A percentile compares a stretch with the other conserved stretches of the same genome.
These are phyloP conservation scores for Diploptera punctata DNA, from an alignment of 2,888 invertebrate species.

Conservation along the genomic window DNA sequence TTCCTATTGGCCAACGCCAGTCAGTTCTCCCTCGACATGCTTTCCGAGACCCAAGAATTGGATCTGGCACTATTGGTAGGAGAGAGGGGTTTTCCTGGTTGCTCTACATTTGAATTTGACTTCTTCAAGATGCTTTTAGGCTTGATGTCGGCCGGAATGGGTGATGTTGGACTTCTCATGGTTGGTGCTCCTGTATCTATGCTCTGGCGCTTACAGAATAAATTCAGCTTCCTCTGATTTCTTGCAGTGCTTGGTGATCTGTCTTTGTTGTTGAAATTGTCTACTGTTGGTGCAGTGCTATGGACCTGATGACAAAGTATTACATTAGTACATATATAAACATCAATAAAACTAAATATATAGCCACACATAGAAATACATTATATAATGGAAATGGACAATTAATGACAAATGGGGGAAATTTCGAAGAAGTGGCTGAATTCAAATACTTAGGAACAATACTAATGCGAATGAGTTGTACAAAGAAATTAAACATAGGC, in stretches of 20 bases:
- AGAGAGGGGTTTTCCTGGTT: conserved; percentile 40
- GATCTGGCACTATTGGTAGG: conserved; percentile 43
- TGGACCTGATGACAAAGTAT: conserved; percentile 36
- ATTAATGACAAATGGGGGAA: too few species aligned
- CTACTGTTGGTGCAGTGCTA: conserved; percentile 43
- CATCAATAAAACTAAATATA: too few species aligned
- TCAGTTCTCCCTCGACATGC: background rate
- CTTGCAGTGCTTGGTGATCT: conserved; percentile 41
- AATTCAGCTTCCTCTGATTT: conserved; percentile 42
- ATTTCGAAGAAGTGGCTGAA: too few species aligned
- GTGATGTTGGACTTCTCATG: conserved; percentile 42
- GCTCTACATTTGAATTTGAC: conserved; percentile 48
- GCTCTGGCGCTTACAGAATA: conserved; percentile 43
- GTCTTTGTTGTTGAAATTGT: conserved; percentile 44
- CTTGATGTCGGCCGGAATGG: conserved; percentile 45
- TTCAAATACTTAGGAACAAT: too few species aligned
- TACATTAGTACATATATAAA: conserved; percentile 10
- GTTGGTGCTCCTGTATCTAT: conserved; percentile 37
- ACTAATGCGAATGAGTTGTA: too few species aligned
- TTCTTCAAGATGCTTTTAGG: conserved; percentile 50
- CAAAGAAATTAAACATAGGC: too few species aligned
- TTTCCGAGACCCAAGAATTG: conserved; percentile 44
- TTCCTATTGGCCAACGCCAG: background rate
- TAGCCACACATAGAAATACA: too few species aligned
- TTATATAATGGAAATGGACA: too few species aligned